Evolutionary conservation across 2,888 invertebrate species (phyloP).

Genomic region (Caenorhabditis sulstoni): DNA sequence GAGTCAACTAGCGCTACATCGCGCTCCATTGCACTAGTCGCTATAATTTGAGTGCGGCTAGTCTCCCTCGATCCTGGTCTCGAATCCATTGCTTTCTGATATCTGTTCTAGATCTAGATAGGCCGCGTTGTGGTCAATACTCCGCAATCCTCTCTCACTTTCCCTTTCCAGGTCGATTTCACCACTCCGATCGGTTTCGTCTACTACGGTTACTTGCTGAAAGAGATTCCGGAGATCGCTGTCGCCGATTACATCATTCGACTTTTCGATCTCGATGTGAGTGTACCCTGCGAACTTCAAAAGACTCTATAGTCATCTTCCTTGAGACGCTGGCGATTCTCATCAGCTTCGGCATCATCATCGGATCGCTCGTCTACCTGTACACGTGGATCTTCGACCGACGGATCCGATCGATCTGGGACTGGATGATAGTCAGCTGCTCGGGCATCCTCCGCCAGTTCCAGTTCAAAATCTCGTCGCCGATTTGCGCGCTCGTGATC

Average conservation of each 20-base stretch:
- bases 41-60: no score
- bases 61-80: no score
- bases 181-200: conserved; percentile 62
- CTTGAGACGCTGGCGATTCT: conserved; percentile 55
- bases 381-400: conserved; percentile 49
- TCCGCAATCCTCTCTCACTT: no score
- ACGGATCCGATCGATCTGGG: conserved; percentile 18
- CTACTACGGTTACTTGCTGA: conserved; percentile 63
- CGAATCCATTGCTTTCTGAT: no score
- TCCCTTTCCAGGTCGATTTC: conserved; percentile 51
- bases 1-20: no score
- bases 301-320: no score
- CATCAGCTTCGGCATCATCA: conserved; percentile 36
- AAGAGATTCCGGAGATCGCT: conserved; percentile 60
- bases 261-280: conserved; percentile 55
- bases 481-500: conserved; percentile 53
- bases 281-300: no score
- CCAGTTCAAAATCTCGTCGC: conserved; percentile 48
- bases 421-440: conserved; percentile 51
- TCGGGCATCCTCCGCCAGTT: conserved; percentile 47
- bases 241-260: conserved; percentile 64
- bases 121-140: no score
- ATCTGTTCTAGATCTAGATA: no score
- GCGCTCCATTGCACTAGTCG: no score
- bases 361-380: conserved; percentile 48